Conservation (phyloP, 2,888 invertebrate species). For the Hemicrepidius hirtus region DNA sequence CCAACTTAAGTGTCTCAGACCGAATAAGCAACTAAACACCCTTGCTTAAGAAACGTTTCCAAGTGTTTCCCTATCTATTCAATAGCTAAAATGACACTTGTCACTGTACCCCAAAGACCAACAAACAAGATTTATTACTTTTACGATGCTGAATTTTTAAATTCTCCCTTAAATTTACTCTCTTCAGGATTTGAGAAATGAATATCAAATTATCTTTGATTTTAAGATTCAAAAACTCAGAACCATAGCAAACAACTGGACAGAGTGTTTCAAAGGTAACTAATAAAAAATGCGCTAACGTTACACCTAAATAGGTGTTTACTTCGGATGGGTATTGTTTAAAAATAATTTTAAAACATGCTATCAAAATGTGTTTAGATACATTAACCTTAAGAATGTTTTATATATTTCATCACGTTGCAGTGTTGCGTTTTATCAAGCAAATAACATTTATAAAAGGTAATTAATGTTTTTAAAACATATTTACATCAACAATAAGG, state of each 20-base stretch:
- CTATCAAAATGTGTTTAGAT: not conserved
- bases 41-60: not conserved
- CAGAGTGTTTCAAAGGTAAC: not conserved
- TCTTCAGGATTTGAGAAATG: too few relatives aligned
- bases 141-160: not conserved
- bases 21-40: slow-evolving; percentile 42
- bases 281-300: not conserved
- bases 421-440: not conserved
- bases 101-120: not conserved
- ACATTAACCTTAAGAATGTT: not conserved
- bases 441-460: too few relatives aligned
- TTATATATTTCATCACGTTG: not conserved
- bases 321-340: not conserved
- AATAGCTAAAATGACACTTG: slow-evolving; percentile 13
- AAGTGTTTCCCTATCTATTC: slow-evolving; percentile 6
- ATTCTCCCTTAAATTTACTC: too few relatives aligned
- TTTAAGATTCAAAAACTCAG: too few relatives aligned
- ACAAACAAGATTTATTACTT: not conserved
- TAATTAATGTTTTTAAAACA: too few relatives aligned
- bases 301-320: slow-evolving; percentile 1
- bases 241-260: not conserved
- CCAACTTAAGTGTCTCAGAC: slow-evolving; percentile 43
- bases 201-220: too few relatives aligned
- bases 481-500: too few relatives aligned
- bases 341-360: not conserved